Base-by-base conservation (phyloP, 2,888 invertebrate genomes). In the Synergus laeviventris region DNA sequence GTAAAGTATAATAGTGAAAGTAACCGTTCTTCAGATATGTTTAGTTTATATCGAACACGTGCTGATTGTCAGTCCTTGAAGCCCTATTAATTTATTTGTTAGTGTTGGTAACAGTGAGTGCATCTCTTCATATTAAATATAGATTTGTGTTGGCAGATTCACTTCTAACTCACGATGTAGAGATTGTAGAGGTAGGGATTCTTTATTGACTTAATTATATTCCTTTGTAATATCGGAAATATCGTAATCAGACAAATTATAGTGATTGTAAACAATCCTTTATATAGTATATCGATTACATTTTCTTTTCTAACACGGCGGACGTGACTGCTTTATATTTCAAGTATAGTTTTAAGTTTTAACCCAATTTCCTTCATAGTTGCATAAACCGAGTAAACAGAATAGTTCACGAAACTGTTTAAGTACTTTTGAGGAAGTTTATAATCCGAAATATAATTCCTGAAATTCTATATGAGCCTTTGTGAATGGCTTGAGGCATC, bases 51-150 rank as follows among this genome's bases (percentile, higher is more conserved):
- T 56, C 21, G 18, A 76, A 74, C 70, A 70, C 70, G 70, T 70
- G 45, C 70, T n/a, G n/a, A n/a, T n/a, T n/a, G n/a, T 70, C 66
- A 70, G 70, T 70, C 70, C 70, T 70, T 70, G 70, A 70, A 49
- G 70, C 49, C 70, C 45, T 70, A 49, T 70, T 70, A 70, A 60
- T 74, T 60, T 18, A 56, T 79, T 70, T 81, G 74, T 81, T 81
- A 79, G 74, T 82, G 77, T 77, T 84, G 80, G 75, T 75, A 70
- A 31, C 75, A 83, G 77, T 79, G 81, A 78, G 74, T 80, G 61
- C 36, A 78, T 70, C 73, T 76, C 38, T 73, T 79, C 60, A 62
- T 77, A 81, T 62, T 82, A 85, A 85, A 85, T 85, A 81, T 82
- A 82, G 74, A 78, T 80, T 73, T 49, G 70, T 49, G 70, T 70